phyloP scores from a whole-genome alignment of 2,113 vertebrate genomes.

The Apus apus region DNA sequence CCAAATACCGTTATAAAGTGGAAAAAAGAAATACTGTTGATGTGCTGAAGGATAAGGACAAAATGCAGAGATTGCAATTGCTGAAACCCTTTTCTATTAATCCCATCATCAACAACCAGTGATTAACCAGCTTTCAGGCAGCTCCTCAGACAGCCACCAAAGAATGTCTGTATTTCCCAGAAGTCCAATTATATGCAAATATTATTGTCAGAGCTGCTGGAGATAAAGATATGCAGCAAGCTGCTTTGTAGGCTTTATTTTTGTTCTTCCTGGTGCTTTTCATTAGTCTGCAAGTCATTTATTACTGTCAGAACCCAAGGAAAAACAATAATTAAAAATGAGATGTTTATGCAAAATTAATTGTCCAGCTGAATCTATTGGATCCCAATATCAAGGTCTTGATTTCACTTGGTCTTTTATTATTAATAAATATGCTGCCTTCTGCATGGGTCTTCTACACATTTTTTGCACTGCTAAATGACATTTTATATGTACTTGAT shows the following conservation, averaged over 20 bases:
- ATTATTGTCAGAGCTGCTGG: background rate
- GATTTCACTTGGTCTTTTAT: background rate
- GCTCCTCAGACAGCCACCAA: background rate
- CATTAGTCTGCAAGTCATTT: slow-evolving; percentile 13
- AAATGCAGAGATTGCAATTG: background rate
- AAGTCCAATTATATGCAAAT: slow-evolving; percentile 33
- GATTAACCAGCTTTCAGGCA: background rate
- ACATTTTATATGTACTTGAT: background rate
- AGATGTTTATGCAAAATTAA: background rate
- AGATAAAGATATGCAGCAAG: slow-evolving; percentile 6
- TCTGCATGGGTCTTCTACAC: background rate
- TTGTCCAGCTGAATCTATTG: background rate
- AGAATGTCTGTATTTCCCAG: background rate
- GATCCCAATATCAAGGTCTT: background rate
- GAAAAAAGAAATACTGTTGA: background rate
- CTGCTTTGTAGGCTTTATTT: slow-evolving; percentile 11
- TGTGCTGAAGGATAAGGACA: background rate
- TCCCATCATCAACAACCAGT: background rate
- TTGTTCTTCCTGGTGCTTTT: slow-evolving; percentile 4
- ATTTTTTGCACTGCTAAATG: background rate
- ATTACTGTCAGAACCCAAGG: background rate
- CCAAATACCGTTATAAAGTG: background rate
- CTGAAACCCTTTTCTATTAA: background rate
- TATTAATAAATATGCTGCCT: background rate
- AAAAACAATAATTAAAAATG: slow-evolving; percentile 38